Evolutionary conservation across 2,888 invertebrate species (phyloP), one percentile per base, ranked within the genome.

Genomic region (Agrotis clavis): DNA sequence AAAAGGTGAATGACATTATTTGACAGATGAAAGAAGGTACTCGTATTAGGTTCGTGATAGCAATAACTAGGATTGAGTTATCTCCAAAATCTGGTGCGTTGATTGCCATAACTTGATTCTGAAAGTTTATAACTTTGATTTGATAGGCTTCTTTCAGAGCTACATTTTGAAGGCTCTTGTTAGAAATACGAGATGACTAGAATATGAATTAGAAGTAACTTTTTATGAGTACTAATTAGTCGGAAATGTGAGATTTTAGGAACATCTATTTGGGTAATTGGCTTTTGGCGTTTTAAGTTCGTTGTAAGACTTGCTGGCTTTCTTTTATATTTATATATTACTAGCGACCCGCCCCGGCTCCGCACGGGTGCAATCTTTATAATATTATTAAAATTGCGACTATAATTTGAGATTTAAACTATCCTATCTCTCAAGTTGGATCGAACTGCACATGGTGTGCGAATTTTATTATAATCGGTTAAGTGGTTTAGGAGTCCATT

Each of bases 51-150:
- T 25, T 50, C n/a, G 21, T 35, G 47, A 47, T 19, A 60, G 0
- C 7, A 30, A 41, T 61, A 57, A 7, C 41, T 57, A 53, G 65
- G 25, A 78, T 50, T 25, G 35, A 74, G 50, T 54, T 77, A 65
- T 77, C 50, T 50, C 14, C 18, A 16, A 35, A 67, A 75, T 72
- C 47, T 51, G 64, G 57, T 68, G 53, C 66, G 25, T 25, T 47
- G 54, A 77, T 81, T 77, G 35, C 56, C 59, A 50, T 56, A 80
- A 69, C 56, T 77, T 64, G 50, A 50, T 78, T 69, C 45, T 7
- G 48, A 53, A 81, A 74, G 66, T 80, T 65, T 6, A 45, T 9
- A 68, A 77, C 60, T 81, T 77, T 61, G 63, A 61, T 77, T 81
- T 74, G 60, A 82, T 67, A 77, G 68, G 50, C 14, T 66, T 77